Evolutionary conservation across 2,113 vertebrate genomes (phyloP).

Genomic region (Gasterosteus nipponicus): DNA sequence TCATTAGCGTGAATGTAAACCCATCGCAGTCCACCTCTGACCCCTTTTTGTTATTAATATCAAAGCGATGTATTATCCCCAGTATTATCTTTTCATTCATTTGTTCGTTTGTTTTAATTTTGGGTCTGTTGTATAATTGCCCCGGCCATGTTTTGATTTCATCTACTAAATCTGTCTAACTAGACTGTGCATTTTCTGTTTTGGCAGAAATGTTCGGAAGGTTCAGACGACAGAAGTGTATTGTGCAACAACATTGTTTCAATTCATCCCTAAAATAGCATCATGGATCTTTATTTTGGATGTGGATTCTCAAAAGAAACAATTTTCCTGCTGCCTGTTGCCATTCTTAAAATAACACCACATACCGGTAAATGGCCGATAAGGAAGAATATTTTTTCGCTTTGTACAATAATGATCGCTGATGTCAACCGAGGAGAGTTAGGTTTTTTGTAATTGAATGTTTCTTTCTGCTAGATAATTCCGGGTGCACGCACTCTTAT

Average conservation of each 20-base stretch:
- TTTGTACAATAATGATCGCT: neutral
- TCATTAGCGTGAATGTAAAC: constrained; percentile 10
- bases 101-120: constrained; percentile 7
- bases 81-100: neutral
- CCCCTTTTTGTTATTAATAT: neutral
- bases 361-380: neutral
- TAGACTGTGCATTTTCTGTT: constrained; percentile 21
- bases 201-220: neutral
- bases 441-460: neutral
- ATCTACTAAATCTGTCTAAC: constrained; percentile 47
- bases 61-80: neutral
- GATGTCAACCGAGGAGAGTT: neutral
- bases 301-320: neutral
- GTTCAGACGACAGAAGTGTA: neutral
- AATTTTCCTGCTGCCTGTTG: neutral
- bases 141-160: constrained; percentile 51
- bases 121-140: constrained; percentile 12
- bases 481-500: neutral
- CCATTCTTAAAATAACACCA: constrained; percentile 2
- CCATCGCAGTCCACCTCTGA: neutral
- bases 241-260: neutral
- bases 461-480: neutral
- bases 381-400: neutral
- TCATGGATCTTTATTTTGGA: neutral
- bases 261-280: neutral